Percentiles rank a stretch among this genome's conserved stretches.
phyloP scores from a whole-genome alignment of 2,797 vertebrate species.

The Lepilemur septentrionalis region DNA sequence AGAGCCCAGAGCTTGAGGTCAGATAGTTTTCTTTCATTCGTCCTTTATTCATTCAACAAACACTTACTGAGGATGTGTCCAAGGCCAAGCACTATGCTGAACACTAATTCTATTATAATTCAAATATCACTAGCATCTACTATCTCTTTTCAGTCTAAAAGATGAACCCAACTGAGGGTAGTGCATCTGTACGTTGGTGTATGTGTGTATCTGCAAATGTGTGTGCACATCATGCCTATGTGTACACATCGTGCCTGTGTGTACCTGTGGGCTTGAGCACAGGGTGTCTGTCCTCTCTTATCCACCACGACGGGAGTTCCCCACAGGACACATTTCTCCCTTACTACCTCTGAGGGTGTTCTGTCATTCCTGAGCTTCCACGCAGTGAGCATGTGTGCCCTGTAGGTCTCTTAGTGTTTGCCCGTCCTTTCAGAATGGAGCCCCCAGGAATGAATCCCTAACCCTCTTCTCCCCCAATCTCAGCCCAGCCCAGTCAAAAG shows the following conservation, averaged over 20 bases:
- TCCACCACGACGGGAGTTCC: background rate
- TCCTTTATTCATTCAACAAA: slow-evolving; percentile 34
- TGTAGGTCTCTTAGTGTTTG: background rate
- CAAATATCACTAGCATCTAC: background rate
- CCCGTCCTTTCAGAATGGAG: background rate
- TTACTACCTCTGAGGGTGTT: background rate
- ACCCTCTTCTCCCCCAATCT: background rate
- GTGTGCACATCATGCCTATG: background rate
- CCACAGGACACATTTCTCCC: background rate
- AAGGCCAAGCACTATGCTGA: background rate
- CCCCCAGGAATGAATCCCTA: background rate
- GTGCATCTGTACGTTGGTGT: background rate
- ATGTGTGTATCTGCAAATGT: background rate
- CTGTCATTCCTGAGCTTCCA: background rate
- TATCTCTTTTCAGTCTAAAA: background rate
- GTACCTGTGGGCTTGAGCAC: background rate
- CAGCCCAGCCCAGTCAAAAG: background rate
- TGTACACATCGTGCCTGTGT: background rate
- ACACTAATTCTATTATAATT: background rate
- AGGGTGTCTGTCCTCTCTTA: background rate
- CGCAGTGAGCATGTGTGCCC: background rate
- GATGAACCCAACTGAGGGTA: background rate
- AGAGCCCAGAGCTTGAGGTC: background rate
- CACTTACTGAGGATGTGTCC: background rate
- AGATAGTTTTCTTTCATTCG: background rate